Evolutionary conservation across 2,113 vertebrate species (phyloP).

Genomic region (Leptobrachium leishanense): DNA sequence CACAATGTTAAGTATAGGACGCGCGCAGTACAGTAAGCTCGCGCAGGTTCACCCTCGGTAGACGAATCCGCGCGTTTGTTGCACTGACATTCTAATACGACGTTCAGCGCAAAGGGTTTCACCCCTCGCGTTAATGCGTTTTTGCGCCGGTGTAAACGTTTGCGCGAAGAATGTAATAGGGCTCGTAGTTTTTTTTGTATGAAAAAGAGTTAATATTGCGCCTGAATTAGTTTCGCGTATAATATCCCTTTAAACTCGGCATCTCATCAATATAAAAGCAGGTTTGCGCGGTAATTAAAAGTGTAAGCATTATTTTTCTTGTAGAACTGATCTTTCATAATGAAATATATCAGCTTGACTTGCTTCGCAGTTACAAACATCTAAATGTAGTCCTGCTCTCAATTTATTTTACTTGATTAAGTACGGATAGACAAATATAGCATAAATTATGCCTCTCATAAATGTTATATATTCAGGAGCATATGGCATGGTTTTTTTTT

Average conservation of each 20-base stretch:
- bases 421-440: constrained; percentile 34
- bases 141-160: no score
- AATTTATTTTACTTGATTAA: constrained; percentile 44
- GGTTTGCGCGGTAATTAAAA: background rate
- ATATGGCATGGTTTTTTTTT: constrained; percentile 32
- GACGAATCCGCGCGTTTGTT: no score
- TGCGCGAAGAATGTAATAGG: no score
- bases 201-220: no score
- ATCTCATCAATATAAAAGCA: background rate
- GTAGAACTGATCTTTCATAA: background rate
- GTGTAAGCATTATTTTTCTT: background rate
- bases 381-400: constrained; percentile 7
- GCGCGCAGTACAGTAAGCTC: no score
- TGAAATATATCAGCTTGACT: constrained; percentile 16
- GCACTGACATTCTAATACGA: no score
- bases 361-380: constrained; percentile 7
- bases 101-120: no score
- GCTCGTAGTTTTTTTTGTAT: no score
- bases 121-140: no score
- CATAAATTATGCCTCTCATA: constrained; percentile 44
- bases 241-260: background rate
- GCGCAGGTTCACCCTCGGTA: no score
- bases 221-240: no score
- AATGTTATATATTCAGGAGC: constrained; percentile 39
- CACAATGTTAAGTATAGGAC: no score